Base-by-base conservation (phyloP, 2,113 vertebrate genomes). In the Pterocles gutturalis region DNA sequence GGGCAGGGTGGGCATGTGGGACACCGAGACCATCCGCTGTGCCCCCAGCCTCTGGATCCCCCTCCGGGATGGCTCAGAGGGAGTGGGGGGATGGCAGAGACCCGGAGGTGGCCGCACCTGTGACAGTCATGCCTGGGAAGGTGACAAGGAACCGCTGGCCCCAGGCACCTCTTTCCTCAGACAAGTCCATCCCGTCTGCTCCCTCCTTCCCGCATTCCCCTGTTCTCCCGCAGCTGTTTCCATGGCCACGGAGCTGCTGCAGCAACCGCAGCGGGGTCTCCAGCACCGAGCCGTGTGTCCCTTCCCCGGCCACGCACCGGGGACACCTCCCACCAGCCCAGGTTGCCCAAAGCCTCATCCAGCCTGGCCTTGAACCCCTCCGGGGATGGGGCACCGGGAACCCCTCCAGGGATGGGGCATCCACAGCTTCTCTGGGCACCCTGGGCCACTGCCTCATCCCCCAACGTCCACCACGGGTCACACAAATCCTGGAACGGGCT, bases 201-300 rank as follows among this genome's bases (percentile, higher is more conserved):
- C 65, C 54, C 43, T 73, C 72, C 78, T 79, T 73, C 78, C 77
- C 3, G 0, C 60, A 73, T 66, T 18, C 45, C 79, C 26, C 34
- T 5, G 22, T 66, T 61, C 51, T 49, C 79, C 60, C 1, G 34
- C 71, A 51, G 88, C 48, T 45, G 93, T 94, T 91, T 91, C 93
- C 93, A 91, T 91, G 93, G 89, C 55, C 93, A 94, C 83, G 13
- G 65, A 87, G 72, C 78, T 79, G 72, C 78, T 41, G 93, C 72
- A 5, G 88, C 65, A 79, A n/a, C 58, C 2, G 1, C 64, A 60
- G 77, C 18, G 5, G 76, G 70, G 70, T 60, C 57, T 43, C 58
- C 6, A 0, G 36, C 48, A 76, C n/a, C 0, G 6, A 66, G 46
- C 13, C 4, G 0, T 4, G 17, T 20, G 45, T 45, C 46, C 65